Evolutionary conservation across 2,888 invertebrate genomes (phyloP), one percentile per base, ranked within the genome.

Genomic region (Polietes domitor): DNA sequence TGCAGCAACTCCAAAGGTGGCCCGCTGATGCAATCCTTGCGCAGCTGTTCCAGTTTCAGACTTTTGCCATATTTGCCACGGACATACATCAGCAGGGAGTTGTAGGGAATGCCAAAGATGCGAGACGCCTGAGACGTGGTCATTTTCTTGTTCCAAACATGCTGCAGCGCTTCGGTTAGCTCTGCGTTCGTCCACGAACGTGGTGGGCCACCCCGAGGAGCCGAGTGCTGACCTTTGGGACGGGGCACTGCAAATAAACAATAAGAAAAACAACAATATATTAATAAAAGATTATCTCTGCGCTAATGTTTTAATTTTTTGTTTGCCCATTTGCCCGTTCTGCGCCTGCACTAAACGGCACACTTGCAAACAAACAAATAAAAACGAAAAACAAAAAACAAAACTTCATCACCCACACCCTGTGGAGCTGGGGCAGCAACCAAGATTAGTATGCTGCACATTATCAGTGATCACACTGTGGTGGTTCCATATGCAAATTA

Each of bases 91-190:
- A 97, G 93, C 70, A 97, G 93, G 63, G 97, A 97, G 93, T 97
- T 97, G 94, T 97, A 97, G n/a, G 97, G 97, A 86, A 97, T 97
- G 58, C 97, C 97, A 92, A 97, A 97, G 91, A 97, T 96, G 85
- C 97, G 93, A 26, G 97, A 97, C 10, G 97, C 97, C 92, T 97
- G 97, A 89, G 97, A 97, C 61, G 97, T 97, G 85, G 97, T 97
- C 97, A 97, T 97, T 91, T 97, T 97, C 91, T 97, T 97, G 92
- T 97, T 97, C 97, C 97, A 97, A n/a, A 97, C 97, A 92, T 97
- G 97, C 89, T 97, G 97, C 74, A 97, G 94, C 1, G 97, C 97
- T 92, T 97, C 96, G 73, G 97, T 97, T 73, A 97, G 93, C 90
- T 97, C 97, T 47, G 96, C 96, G 93, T 97, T 97, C 85, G 97